Base-by-base conservation (phyloP, 2,888 invertebrate genomes). In the Oasisia sp. region DNA sequence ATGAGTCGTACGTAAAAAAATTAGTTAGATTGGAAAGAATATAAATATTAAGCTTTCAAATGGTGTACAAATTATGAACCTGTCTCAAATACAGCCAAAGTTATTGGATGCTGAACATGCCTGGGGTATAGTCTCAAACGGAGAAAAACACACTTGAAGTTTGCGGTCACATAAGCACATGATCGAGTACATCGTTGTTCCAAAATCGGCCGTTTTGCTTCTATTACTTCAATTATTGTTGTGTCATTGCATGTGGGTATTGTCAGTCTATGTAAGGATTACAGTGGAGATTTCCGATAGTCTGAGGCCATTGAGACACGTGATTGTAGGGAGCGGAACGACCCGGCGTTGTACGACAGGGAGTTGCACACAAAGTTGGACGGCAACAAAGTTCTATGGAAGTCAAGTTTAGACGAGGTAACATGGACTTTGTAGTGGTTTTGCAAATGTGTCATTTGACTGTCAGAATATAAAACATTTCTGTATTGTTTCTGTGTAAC, bases 341-440 rank as follows among this genome's bases (percentile, higher is more conserved):
- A 98, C 95, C 98, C 98, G 0, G 97, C 97, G 0, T 96, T 97
- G 91, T 95, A 96, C 7, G 97, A 97, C 95, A 95, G 96, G 0
- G 96, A 96, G 0, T 96, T 98, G 45, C 96, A 97, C 93, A 96
- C 96, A 89, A 97, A 97, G 95, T 95, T 98, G 58, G 97, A 97
- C n/a, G 97, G 97, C 91, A 98, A 97, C 95, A 97, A 96, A 94
- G 96, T 97, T 93, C 44, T 93, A 14, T 95, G 94, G 32, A 94
- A 94, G 92, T 93, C 92, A 4, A 95, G 94, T 74, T 93, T 96
- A 92, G 95, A 95, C 32, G 93, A 95, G 93, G 96, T 96, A 92
- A 93, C 93, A 32, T 19, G 38, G 91, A 32, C 27, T 32, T 91
- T 91, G 32, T 91, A 44, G 56, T 58, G 74, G 38, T 32, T 44